Conservation (phyloP, 1,140 invertebrate genomes). For the Vollenhovia emeryi region DNA sequence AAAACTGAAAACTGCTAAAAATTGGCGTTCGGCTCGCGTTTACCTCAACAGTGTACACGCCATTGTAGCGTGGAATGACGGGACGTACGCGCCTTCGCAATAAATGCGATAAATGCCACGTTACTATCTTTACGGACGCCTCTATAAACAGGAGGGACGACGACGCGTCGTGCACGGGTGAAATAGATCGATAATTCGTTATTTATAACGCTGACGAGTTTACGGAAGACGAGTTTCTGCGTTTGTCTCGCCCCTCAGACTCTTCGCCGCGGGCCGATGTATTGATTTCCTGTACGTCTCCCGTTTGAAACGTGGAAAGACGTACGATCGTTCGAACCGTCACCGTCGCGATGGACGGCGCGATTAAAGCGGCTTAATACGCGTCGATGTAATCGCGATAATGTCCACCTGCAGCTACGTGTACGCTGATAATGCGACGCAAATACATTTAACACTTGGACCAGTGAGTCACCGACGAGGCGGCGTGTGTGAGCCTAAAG, state of each 20-base stretch:
- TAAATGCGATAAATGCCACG: conserved; percentile 25
- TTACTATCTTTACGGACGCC: conserved; percentile 14
- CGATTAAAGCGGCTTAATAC: conserved; percentile 38
- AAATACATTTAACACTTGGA: conserved; percentile 39
- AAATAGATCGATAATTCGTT: conserved; percentile 54
- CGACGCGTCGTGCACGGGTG: conserved; percentile 2
- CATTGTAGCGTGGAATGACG: neutral
- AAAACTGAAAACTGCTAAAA: neutral
- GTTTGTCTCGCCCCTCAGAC: conserved; percentile 60
- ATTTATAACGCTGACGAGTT: conserved; percentile 69
- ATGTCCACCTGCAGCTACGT: conserved; percentile 34
- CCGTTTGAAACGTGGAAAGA: conserved; percentile 80
- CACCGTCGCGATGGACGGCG: conserved; percentile 40
- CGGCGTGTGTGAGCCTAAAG: neutral
- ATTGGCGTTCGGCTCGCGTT: neutral
- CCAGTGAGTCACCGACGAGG: conserved; percentile 17
- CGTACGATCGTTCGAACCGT: conserved; percentile 65
- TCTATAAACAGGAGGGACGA: conserved; percentile 25
- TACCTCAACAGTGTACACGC: neutral
- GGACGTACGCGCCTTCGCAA: neutral
- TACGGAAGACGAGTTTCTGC: conserved; percentile 68
- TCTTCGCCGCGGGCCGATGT: conserved; percentile 74
- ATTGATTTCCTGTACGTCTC: conserved; percentile 82
- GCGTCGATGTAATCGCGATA: conserved; percentile 50
- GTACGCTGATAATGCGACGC: conserved; percentile 30